phyloP scores from a whole-genome alignment of 2,797 vertebrate genomes.

The Tenualosa ilisha region DNA sequence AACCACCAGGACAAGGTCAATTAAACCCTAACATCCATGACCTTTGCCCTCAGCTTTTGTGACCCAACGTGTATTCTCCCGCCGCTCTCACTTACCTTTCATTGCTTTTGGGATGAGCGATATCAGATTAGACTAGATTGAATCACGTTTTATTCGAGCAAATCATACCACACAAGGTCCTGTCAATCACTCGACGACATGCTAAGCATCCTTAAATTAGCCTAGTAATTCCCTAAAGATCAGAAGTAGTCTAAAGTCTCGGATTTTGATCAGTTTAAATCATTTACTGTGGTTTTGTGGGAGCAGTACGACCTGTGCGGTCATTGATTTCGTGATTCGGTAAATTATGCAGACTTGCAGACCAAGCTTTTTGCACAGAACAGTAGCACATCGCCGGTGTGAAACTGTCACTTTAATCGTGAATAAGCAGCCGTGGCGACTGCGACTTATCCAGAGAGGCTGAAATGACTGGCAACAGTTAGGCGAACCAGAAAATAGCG shows the following conservation, averaged over 20 bases:
- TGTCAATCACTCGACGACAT: background rate
- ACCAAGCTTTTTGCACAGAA: background rate
- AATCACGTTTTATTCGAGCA: slow-evolving; percentile 67
- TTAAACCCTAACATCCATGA: background rate
- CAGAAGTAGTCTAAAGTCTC: too few species aligned
- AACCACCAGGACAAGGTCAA: background rate
- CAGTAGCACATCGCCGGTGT: background rate
- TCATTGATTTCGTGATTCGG: background rate
- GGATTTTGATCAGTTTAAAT: too few species aligned
- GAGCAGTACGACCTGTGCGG: background rate
- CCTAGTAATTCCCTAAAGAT: background rate
- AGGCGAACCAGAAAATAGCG: slow-evolving; percentile 36
- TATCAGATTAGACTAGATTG: slow-evolving; percentile 74
- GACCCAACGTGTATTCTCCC: slow-evolving; percentile 54
- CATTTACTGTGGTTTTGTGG: too few species aligned
- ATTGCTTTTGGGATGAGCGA: slow-evolving; percentile 83
- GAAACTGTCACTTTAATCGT: background rate
- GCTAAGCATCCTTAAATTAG: background rate
- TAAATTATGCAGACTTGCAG: background rate
- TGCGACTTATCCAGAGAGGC: background rate
- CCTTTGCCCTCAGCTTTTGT: slow-evolving; percentile 62
- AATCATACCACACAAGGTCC: background rate
- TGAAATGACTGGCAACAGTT: slow-evolving; percentile 45
- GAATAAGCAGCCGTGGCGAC: background rate
- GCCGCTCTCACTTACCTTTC: slow-evolving; percentile 77